Conservation (phyloP, 2,888 invertebrate species). For the Onchidella celtica region DNA sequence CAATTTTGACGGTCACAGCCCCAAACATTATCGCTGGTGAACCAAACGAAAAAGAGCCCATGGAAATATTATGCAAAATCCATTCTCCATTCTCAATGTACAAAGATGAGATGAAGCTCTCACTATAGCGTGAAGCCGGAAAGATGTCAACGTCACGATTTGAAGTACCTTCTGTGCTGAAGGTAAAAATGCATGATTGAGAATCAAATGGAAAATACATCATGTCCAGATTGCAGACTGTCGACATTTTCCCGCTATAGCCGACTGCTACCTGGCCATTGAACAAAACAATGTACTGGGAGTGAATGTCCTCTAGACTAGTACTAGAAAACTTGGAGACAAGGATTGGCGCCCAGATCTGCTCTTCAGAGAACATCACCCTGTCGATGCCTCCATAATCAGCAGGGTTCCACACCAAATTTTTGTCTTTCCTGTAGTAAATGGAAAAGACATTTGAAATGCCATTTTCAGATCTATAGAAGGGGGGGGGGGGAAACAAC, state of each 20-base stretch:
- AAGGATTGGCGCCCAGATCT: constrained; percentile 27
- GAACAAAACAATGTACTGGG: constrained; percentile 6
- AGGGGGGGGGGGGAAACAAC: not conserved
- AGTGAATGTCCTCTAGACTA: not conserved
- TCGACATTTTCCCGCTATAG: not conserved
- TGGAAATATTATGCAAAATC: not conserved
- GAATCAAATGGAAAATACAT: constrained; percentile 44
- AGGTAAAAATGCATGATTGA: constrained; percentile 11
- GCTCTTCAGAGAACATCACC: constrained; percentile 11
- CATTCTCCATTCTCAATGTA: constrained; percentile 27
- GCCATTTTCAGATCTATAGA: not conserved
- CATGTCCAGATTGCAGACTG: constrained; percentile 40
- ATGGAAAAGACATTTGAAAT: not conserved
- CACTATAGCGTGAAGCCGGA: not conserved
- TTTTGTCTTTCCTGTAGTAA: constrained; percentile 27
- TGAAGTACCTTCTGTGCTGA: not conserved
- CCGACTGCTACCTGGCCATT: constrained; percentile 21
- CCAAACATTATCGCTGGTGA: not conserved
- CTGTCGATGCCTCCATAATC: constrained; percentile 21
- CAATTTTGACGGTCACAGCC: not conserved
- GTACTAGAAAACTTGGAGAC: not conserved
- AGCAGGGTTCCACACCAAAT: constrained; percentile 21
- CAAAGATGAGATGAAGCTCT: not conserved
- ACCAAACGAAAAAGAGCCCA: not conserved
- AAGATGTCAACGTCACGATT: not conserved